Evolutionary conservation across 2,113 vertebrate species (phyloP).

Genomic region (Sebastes schlegelii): DNA sequence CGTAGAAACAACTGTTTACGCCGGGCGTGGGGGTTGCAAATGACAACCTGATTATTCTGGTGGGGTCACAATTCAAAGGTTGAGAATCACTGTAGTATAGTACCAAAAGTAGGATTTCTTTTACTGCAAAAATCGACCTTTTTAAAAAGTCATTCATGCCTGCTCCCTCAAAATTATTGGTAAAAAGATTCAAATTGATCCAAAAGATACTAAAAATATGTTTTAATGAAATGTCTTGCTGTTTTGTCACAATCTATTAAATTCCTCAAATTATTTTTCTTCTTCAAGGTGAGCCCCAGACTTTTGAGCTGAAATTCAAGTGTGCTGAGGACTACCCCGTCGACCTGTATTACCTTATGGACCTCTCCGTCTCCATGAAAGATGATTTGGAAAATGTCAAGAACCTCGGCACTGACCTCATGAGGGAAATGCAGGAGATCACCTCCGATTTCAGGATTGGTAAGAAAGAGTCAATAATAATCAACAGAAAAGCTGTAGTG

Average conservation of each 20-base stretch:
- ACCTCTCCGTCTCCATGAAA: constrained; percentile 97
- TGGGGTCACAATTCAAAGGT: no score
- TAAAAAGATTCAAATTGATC: neutral
- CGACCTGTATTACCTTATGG: constrained; percentile 98
- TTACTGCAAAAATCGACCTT: neutral
- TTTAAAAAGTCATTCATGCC: neutral
- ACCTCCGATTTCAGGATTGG: constrained; percentile 97
- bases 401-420: constrained; percentile 93
- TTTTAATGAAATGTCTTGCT: neutral
- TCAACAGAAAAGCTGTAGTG: neutral
- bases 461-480: constrained; percentile 62
- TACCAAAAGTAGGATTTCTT: neutral
- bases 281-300: constrained; percentile 91
- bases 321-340: constrained; percentile 98
- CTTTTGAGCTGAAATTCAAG: constrained; percentile 92
- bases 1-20: no score
- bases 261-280: neutral
- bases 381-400: constrained; percentile 98
- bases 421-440: constrained; percentile 93
- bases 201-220: neutral
- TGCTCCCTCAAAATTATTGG: neutral
- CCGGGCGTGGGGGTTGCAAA: no score
- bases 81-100: no score
- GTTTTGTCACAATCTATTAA: neutral
- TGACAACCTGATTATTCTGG: no score